A percentile compares a stretch with the other conserved stretches of the same genome.
These are phyloP conservation scores for Silvanus unidentatus DNA, from an alignment of 2,888 invertebrate genomes.

Conservation along the genomic window DNA sequence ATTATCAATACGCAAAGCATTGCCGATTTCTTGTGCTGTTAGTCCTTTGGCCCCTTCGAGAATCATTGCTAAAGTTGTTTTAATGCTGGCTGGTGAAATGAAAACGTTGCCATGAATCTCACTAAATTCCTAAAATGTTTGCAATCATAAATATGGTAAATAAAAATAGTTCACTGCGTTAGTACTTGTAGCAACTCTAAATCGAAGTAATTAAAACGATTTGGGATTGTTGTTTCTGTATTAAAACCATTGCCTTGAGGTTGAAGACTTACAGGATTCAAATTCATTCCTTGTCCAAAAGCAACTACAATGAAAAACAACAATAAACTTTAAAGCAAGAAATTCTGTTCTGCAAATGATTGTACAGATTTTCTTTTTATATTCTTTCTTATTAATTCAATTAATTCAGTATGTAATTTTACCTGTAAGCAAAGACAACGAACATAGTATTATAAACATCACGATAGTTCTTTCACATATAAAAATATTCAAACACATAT, in stretches of 20 bases:
- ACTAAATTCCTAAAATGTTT: conserved; percentile 26
- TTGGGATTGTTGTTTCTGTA: conserved; percentile 2
- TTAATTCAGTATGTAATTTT: no score
- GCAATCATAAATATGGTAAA: background rate
- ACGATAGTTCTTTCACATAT: no score
- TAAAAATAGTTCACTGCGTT: no score
- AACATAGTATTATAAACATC: no score
- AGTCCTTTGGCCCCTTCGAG: conserved; percentile 56
- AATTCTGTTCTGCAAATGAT: no score
- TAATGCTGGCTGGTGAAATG: conserved; percentile 63
- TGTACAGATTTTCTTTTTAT: no score
- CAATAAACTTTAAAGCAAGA: no score
- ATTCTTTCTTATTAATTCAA: no score
- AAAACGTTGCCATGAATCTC: conserved; percentile 52
- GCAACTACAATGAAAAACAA: no score
- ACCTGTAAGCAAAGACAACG: no score
- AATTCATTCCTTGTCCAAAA: no score
- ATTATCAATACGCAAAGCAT: conserved; percentile 49
- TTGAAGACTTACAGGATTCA: conserved; percentile 5
- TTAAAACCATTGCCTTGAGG: conserved; percentile 1
- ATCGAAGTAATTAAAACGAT: conserved; percentile 40
- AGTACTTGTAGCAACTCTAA: conserved; percentile 37
- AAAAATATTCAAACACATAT: no score
- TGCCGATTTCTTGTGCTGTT: conserved; percentile 55
- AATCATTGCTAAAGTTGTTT: conserved; percentile 57